phyloP scores from a whole-genome alignment of 2,888 invertebrate genomes.

The Eristalis arbustorum region DNA sequence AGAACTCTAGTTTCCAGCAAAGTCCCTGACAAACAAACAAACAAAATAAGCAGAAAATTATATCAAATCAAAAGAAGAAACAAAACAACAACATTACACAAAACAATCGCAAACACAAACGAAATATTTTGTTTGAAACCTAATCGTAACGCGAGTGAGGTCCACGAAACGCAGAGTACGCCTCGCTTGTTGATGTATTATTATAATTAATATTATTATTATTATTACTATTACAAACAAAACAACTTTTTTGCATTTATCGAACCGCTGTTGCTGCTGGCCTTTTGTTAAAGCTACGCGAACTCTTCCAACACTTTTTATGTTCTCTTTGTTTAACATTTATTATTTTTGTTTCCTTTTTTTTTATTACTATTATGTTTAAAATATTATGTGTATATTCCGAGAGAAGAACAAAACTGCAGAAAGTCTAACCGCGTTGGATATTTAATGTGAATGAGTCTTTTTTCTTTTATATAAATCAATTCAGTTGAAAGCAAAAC shows the following conservation, averaged over 20 bases:
- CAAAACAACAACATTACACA: not conserved
- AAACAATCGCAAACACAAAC: conserved; percentile 37
- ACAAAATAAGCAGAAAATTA: not conserved
- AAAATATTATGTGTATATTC: conserved; percentile 48
- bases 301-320: conserved; percentile 51
- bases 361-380: conserved; percentile 25
- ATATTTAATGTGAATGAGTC: conserved; percentile 54
- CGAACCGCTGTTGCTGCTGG: conserved; percentile 59
- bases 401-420: conserved; percentile 19
- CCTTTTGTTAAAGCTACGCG: conserved; percentile 56
- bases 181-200: conserved; percentile 61
- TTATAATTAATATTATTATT: conserved; percentile 53
- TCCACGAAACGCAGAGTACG: conserved; percentile 28
- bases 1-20: conserved; percentile 36
- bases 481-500: conserved; percentile 49
- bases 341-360: not conserved
- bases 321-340: conserved; percentile 32
- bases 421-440: conserved; percentile 57
- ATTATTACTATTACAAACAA: conserved; percentile 54
- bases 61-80: conserved; percentile 14
- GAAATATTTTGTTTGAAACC: conserved; percentile 41
- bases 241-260: conserved; percentile 61
- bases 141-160: conserved; percentile 53
- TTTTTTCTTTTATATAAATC: conserved; percentile 35
- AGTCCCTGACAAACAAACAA: conserved; percentile 35